Conservation (phyloP, 2,113 vertebrate species). For the Neopipo cinnamomea region DNA sequence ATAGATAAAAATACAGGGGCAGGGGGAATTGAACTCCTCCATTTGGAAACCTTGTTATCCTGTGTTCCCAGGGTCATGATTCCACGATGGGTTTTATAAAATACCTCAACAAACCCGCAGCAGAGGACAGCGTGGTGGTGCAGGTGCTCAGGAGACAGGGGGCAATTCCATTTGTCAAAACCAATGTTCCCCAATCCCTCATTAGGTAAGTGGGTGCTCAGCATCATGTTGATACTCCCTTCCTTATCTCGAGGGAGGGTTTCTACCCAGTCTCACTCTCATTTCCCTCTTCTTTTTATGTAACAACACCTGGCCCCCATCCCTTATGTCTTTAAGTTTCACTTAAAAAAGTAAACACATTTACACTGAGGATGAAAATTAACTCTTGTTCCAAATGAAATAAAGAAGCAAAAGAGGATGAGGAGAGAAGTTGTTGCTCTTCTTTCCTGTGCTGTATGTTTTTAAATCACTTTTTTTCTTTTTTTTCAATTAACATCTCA, state of each 20-base stretch:
- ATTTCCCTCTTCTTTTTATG: neutral
- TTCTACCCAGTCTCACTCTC: neutral
- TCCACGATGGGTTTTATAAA: constrained; percentile 77
- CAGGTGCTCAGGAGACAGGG: constrained; percentile 89
- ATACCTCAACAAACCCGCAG: constrained; percentile 70
- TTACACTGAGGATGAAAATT: neutral
- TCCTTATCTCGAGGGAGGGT: neutral
- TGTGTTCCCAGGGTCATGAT: constrained; percentile 77
- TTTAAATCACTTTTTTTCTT: neutral
- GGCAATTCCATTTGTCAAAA: constrained; percentile 92
- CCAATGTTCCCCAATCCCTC: constrained; percentile 88
- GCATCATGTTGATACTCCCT: neutral
- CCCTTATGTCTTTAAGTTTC: neutral
- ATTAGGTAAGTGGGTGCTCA: constrained; percentile 72
- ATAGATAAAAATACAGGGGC: fast-evolving
- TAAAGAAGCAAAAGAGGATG: neutral
- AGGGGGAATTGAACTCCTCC: neutral
- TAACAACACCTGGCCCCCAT: neutral
- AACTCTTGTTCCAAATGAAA: neutral
- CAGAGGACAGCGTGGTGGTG: constrained; percentile 83
- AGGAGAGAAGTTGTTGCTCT: neutral
- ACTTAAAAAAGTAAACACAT: neutral
- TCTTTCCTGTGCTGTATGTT: neutral
- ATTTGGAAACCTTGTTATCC: neutral
- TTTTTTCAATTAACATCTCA: neutral